Conservation (phyloP, 1,140 invertebrate genomes). For the Calliphora vicina region DNA sequence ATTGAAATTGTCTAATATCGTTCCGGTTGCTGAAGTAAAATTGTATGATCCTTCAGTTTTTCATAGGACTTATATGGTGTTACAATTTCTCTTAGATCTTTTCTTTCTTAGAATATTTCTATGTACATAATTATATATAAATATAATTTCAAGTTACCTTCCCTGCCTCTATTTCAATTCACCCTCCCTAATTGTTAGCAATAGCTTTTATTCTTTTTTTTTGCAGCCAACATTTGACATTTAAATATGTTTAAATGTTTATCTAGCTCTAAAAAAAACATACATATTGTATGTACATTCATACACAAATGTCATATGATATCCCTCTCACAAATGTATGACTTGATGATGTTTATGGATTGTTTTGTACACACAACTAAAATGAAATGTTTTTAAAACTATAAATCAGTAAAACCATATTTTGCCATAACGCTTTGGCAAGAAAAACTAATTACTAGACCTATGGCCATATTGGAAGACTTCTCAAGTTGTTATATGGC, state of each 20-base stretch:
- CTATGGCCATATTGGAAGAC: conserved; percentile 18
- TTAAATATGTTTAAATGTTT: neutral
- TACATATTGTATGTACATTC: neutral
- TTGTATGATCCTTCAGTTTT: no score
- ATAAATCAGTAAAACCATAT: conserved; percentile 25
- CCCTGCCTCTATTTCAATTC: no score
- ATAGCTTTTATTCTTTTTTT: no score
- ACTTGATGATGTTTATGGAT: conserved; percentile 10
- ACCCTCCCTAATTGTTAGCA: no score
- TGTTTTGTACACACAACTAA: neutral
- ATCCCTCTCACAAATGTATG: conserved; percentile 15
- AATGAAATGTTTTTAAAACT: conserved; percentile 16
- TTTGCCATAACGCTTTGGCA: conserved; percentile 11
- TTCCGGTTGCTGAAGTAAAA: no score
- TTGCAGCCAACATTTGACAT: neutral
- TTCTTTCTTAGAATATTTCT: no score
- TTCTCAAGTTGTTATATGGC: neutral
- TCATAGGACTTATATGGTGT: no score
- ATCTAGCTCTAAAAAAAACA: neutral
- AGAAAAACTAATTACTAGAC: conserved; percentile 28
- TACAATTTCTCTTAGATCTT: no score
- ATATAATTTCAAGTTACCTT: no score
- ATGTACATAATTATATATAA: no score
- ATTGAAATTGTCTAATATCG: no score
- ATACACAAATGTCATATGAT: conserved; percentile 27